These are phyloP conservation scores for Pseudopodoces humilis DNA, from an alignment of 2,113 vertebrate species.

Conservation along the genomic window DNA sequence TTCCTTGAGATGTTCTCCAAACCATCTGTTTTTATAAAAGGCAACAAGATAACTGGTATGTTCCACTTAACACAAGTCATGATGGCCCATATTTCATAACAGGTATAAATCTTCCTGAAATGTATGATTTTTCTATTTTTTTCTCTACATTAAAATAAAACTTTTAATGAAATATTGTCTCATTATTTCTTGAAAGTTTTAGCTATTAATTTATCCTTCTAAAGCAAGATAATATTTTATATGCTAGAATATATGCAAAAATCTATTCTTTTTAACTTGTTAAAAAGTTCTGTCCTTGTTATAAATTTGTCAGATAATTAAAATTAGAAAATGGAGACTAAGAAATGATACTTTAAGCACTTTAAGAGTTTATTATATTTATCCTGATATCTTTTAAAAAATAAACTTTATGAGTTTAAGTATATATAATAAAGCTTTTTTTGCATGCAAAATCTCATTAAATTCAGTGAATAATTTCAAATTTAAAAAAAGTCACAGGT, in stretches of 20 bases:
- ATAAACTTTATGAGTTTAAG: not conserved
- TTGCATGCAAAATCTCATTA: not conserved
- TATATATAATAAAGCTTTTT: not conserved
- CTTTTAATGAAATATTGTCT: not conserved
- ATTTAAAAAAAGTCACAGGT: not conserved
- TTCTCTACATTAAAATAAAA: not conserved
- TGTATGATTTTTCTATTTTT: not conserved
- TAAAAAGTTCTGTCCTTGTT: not conserved
- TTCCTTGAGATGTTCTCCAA: not conserved
- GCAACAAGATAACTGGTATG: not conserved
- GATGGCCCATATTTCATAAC: not conserved
- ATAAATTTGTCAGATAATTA: not conserved
- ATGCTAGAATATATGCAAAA: not conserved
- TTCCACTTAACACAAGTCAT: not conserved
- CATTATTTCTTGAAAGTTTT: constrained; percentile 23
- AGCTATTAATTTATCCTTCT: not conserved
- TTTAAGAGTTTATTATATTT: not conserved
- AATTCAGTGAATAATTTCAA: not conserved
- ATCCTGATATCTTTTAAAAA: not conserved
- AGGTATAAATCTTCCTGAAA: not conserved
- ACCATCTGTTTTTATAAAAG: not conserved
- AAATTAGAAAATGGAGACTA: not conserved
- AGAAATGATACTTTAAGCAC: not conserved
- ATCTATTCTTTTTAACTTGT: not conserved
- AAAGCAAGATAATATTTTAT: not conserved